Base-by-base conservation (phyloP, 2,888 invertebrate species). In the Lasioglossum vierecki region DNA sequence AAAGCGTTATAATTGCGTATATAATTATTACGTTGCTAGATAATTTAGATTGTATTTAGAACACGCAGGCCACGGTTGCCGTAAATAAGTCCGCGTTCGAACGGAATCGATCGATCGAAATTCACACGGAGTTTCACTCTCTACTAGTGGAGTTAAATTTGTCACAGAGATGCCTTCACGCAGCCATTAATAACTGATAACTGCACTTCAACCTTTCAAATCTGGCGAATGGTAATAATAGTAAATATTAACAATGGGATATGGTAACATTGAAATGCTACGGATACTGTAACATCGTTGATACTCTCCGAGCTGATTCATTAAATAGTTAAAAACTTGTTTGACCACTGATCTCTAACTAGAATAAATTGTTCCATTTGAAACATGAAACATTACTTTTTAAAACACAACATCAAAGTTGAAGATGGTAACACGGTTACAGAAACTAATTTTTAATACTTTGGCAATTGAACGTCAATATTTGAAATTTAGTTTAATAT, bases 101-200 rank as follows among this genome's bases (percentile, higher is more conserved):
- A 70, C n/a, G 11, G 39, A 41, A n/a, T 41, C 70, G 41, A 70
- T 70, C n/a, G 70, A 44, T 70, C 70, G 39, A 70, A 41, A 70
- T 70, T 41, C 41, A 6, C n/a, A 26, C 4, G 41, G 39, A 70
- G 22, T 63, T 63, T 63, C 63, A 63, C 63, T 63, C 63, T 63
- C 63, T 35, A 68, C 22, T 11, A 22, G 8, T 22, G 9, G 66
- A 18, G 66, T 68, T 68, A 68, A 68, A 68, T 68, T 68, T 39
- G 66, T 70, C 70, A 41, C 39, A 41, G 70, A 41, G 41, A 70
- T 70, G 22, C 41, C 41, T 70, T 70, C 41, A 39, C 22, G n/a
- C 22, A 41, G n/a, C n/a, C n/a, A 41, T 70, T 70, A 70, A 70
- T 70, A 41, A 70, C 41, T 41, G n/a, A 70, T 70, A 41, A n/a